Percentiles rank a stretch among this genome's conserved stretches.
Conservation (phyloP, 30 jellyfish, hydroid and myxozoan genomes). For the Turritopsis rubra region DNA sequence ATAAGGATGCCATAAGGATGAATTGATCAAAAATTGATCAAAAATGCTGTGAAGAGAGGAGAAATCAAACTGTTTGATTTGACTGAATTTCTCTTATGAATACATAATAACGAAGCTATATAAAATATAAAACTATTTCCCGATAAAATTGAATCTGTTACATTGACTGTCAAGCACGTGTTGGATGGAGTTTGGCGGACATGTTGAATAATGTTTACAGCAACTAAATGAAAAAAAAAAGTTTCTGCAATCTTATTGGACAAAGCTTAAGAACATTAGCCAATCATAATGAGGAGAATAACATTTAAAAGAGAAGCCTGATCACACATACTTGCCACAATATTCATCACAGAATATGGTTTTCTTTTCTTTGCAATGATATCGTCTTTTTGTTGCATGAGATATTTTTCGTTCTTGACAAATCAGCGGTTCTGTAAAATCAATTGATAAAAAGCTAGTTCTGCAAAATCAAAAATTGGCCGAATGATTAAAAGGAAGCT, state of each 20-base stretch:
- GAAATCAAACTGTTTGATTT: too few species aligned
- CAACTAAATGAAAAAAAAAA: constrained; percentile 17
- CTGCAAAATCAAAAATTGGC: too few species aligned
- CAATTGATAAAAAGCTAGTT: too few species aligned
- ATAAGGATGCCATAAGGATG: too few species aligned
- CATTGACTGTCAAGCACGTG: background rate
- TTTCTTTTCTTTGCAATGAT: constrained; percentile 15
- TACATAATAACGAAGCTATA: background rate
- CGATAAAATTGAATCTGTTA: background rate
- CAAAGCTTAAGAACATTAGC: background rate
- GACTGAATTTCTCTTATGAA: too few species aligned
- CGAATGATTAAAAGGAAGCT: too few species aligned
- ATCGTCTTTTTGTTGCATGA: background rate
- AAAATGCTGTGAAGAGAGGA: too few species aligned
- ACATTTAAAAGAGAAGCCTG: too few species aligned
- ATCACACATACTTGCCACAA: constrained; percentile 30
- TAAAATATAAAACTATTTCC: background rate
- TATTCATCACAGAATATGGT: constrained; percentile 39
- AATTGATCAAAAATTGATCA: too few species aligned
- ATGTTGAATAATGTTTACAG: constrained; percentile 33
- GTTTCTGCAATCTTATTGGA: background rate
- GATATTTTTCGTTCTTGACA: background rate
- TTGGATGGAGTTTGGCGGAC: too few species aligned
- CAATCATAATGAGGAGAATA: too few species aligned
- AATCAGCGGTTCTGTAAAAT: background rate